Conservation (phyloP, 2,113 vertebrate genomes). For the Pipra filicauda region DNA sequence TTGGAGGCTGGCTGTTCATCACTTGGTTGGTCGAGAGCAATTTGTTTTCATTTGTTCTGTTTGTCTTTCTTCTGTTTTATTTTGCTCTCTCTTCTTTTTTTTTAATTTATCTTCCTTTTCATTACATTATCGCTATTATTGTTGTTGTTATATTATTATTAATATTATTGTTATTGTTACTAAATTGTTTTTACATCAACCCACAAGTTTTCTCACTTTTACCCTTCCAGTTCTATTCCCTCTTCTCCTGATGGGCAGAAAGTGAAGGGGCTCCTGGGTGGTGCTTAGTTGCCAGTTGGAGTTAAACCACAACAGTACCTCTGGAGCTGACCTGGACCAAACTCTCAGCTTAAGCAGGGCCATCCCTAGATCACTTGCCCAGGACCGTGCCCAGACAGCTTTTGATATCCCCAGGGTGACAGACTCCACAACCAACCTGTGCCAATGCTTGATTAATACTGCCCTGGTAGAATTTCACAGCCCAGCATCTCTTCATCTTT, state of each 20-base stretch:
- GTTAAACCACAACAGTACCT: not conserved
- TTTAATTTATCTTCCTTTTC: not conserved
- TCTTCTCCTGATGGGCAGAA: not conserved
- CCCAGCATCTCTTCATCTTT: not conserved
- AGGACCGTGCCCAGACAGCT: not conserved
- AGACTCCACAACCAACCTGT: not conserved
- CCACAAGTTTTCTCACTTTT: not conserved
- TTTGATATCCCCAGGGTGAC: not conserved
- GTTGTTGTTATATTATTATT: not conserved
- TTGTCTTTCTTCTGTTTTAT: not conserved
- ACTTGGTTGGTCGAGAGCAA: not conserved
- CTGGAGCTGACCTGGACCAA: not conserved
- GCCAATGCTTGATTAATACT: not conserved
- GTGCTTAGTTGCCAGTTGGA: not conserved
- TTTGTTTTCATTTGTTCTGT: not conserved
- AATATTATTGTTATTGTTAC: not conserved
- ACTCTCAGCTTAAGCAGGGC: not conserved
- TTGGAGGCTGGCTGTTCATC: not conserved
- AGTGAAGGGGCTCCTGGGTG: not conserved
- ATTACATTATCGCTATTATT: not conserved
- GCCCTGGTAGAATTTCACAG: not conserved
- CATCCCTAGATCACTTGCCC: not conserved
- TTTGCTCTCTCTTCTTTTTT: not conserved
- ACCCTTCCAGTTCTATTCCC: not conserved
- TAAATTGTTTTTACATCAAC: not conserved